Evolutionary conservation across 2,888 invertebrate genomes (phyloP).

Genomic region (Caenorhabditis japonica): DNA sequence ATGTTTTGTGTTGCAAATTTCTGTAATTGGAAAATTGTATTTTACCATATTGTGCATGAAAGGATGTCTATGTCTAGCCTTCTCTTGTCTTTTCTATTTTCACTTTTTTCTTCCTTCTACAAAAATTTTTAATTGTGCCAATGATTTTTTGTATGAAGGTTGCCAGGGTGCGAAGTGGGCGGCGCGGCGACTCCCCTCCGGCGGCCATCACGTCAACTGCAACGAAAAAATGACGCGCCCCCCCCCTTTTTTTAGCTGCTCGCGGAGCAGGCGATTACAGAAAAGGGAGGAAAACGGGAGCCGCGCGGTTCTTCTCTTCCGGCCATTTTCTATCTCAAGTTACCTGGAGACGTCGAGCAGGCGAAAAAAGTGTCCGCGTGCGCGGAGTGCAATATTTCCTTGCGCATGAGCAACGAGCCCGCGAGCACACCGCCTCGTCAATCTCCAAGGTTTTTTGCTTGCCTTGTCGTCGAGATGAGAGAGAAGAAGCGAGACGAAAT

Average conservation of each 20-base stretch:
- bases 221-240: constrained; percentile 21
- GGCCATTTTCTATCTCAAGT: constrained; percentile 48
- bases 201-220: constrained; percentile 16
- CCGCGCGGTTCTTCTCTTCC: constrained; percentile 44
- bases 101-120: too few relatives aligned
- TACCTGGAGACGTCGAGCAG: constrained; percentile 40
- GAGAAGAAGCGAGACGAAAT: constrained; percentile 7
- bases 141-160: too few relatives aligned
- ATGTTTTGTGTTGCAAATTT: not conserved
- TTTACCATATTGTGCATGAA: too few relatives aligned
- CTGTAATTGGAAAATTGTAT: too few relatives aligned
- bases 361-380: constrained; percentile 41
- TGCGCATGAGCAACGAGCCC: constrained; percentile 14
- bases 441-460: constrained; percentile 40
- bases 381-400: constrained; percentile 28
- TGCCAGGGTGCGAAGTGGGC: too few relatives aligned
- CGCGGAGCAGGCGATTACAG: constrained; percentile 30
- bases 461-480: not conserved
- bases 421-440: constrained; percentile 5
- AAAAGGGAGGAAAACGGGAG: constrained; percentile 11
- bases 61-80: too few relatives aligned
- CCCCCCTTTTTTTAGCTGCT: too few relatives aligned
- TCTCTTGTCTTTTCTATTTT: too few relatives aligned
- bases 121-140: too few relatives aligned
- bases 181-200: not conserved